Evolutionary conservation across 1,140 invertebrate species (phyloP).

Genomic region (Magallana angulata): DNA sequence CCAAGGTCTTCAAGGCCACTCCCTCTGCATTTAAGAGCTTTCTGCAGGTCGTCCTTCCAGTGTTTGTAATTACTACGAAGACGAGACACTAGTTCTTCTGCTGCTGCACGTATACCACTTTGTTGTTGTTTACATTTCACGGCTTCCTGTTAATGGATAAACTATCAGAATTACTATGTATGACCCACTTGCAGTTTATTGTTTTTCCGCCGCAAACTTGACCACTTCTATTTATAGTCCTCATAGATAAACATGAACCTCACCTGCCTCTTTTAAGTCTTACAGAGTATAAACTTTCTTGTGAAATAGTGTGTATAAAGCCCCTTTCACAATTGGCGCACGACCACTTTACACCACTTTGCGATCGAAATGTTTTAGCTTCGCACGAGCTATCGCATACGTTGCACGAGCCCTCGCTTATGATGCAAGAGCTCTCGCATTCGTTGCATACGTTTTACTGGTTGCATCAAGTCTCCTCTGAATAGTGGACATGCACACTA

Average conservation of each 20-base stretch:
- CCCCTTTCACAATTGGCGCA: too few species aligned
- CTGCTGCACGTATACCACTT: neutral
- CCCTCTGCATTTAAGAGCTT: neutral
- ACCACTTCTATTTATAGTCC: too few species aligned
- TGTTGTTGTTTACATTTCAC: neutral
- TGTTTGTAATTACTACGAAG: neutral
- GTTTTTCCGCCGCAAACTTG: neutral
- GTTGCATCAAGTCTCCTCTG: too few species aligned
- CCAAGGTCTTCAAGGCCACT: conserved; percentile 1
- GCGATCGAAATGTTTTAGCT: too few species aligned
- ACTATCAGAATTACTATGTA: too few species aligned
- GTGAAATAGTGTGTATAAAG: neutral
- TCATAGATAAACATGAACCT: neutral
- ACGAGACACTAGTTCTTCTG: neutral
- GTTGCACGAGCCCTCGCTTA: too few species aligned
- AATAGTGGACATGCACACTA: too few species aligned
- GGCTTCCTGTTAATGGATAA: neutral
- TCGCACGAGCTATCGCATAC: too few species aligned
- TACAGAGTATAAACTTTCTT: neutral
- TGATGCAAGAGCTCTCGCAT: too few species aligned
- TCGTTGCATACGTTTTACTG: too few species aligned
- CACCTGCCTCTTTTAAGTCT: neutral
- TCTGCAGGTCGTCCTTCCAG: neutral
- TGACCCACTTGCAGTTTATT: neutral
- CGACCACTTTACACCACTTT: too few species aligned